A percentile compares a stretch with the other conserved stretches of the same genome.
Evolutionary conservation across 2,888 invertebrate species (phyloP).

Genomic region (Osmoderma eremita): DNA sequence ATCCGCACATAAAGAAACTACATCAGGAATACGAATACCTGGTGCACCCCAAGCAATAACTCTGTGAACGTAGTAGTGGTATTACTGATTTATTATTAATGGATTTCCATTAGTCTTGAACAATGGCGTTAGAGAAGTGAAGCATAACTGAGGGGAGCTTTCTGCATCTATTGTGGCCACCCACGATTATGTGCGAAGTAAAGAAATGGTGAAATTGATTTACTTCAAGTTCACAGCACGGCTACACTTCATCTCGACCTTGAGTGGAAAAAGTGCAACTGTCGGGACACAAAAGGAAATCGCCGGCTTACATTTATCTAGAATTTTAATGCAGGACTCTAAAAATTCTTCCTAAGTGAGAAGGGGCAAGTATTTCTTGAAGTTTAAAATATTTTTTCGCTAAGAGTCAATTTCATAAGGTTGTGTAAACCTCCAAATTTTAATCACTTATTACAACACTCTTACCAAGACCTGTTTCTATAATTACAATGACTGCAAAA

Average conservation of each 20-base stretch:
- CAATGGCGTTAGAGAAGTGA: conserved; percentile 55
- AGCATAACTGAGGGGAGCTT: conserved; percentile 49
- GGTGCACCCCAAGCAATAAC: conserved; percentile 52
- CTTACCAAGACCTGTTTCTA: no score
- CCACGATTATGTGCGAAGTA: conserved; percentile 46
- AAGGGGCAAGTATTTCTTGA: no score
- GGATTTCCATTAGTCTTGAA: conserved; percentile 60
- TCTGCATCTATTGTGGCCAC: conserved; percentile 51
- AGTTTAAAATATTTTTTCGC: no score
- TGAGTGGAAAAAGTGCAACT: conserved; percentile 17
- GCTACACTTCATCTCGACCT: conserved; percentile 25
- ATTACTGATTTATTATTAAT: conserved; percentile 62
- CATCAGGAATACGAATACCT: conserved; percentile 42
- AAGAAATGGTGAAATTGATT: conserved; percentile 44
- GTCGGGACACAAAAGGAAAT: not conserved
- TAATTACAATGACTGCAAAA: no score
- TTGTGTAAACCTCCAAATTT: no score
- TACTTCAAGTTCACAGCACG: conserved; percentile 38
- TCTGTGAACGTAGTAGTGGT: conserved; percentile 51
- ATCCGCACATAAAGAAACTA: conserved; percentile 41
- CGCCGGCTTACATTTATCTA: not conserved
- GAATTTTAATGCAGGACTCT: conserved; percentile 12
- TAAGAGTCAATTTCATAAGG: no score
- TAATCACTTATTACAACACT: no score
- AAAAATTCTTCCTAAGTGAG: not conserved